A percentile compares a stretch with the other conserved stretches of the same genome.
phyloP scores from a whole-genome alignment of 2,797 vertebrate genomes.

The Eulemur coronatus region DNA sequence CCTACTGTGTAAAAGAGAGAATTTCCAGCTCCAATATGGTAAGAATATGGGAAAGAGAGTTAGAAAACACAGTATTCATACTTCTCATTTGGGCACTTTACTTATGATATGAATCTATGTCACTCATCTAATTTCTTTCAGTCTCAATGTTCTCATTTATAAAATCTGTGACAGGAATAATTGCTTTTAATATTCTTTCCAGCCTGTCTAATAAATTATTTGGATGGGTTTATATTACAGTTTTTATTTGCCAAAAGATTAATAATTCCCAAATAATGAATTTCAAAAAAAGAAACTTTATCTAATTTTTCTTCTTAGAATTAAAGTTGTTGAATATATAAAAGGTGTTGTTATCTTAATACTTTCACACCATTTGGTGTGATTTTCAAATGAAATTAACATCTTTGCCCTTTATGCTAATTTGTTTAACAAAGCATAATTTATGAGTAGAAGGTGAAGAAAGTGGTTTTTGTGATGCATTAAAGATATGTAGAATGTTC shows the following conservation, averaged over 20 bases:
- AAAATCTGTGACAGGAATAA: neutral
- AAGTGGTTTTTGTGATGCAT: constrained; percentile 33
- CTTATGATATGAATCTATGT: neutral
- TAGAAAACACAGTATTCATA: neutral
- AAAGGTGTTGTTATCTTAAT: constrained; percentile 60
- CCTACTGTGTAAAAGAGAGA: neutral
- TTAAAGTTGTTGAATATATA: constrained; percentile 23
- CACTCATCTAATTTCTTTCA: neutral
- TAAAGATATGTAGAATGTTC: neutral
- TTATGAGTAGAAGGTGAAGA: constrained; percentile 52
- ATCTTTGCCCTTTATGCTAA: constrained; percentile 61
- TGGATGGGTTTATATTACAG: neutral
- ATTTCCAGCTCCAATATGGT: neutral
- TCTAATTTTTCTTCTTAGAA: constrained; percentile 41
- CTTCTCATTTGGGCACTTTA: neutral
- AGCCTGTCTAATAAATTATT: neutral
- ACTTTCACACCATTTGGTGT: constrained; percentile 64
- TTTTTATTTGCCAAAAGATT: neutral
- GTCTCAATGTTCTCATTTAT: neutral
- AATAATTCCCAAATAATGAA: neutral
- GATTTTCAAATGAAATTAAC: constrained; percentile 72
- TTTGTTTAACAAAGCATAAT: constrained; percentile 74
- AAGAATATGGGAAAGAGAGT: neutral
- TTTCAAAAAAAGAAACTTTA: neutral
- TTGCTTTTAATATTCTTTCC: neutral